A percentile compares a stretch with the other conserved stretches of the same genome.
Evolutionary conservation across 1,140 invertebrate species (phyloP).

Genomic region (Trinorchestia longiramus): DNA sequence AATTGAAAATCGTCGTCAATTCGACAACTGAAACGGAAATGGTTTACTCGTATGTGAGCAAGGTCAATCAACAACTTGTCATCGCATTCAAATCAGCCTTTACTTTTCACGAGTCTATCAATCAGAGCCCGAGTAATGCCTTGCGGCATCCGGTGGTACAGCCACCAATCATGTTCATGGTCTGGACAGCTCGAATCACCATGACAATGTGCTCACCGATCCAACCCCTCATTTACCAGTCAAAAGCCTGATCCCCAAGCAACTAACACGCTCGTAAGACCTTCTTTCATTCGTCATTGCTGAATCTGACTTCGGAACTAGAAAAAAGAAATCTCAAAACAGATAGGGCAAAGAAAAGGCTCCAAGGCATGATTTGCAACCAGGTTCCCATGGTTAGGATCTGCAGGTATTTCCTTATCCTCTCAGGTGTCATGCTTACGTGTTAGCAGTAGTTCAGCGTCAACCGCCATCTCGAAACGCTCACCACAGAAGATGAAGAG

Average conservation of each 20-base stretch:
- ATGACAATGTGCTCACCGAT: neutral
- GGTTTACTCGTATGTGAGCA: neutral
- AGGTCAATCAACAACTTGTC: neutral
- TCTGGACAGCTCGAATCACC: conserved; percentile 10
- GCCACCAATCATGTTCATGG: conserved; percentile 36
- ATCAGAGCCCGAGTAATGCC: neutral
- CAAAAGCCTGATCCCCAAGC: conserved; percentile 16
- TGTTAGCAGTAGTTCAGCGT: neutral
- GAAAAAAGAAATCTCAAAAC: conserved; percentile 12
- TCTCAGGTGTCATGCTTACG: neutral
- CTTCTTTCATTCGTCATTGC: conserved; percentile 8
- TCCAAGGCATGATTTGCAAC: conserved; percentile 7
- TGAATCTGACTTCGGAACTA: neutral
- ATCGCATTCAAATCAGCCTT: neutral
- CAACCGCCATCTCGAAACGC: neutral
- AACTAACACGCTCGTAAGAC: conserved; percentile 43
- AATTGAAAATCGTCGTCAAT: neutral
- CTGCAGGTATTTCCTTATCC: neutral
- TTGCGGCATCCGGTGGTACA: conserved; percentile 12
- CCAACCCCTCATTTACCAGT: conserved; percentile 29
- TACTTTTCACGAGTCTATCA: neutral
- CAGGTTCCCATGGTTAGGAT: neutral
- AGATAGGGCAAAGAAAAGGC: neutral
- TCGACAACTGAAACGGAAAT: neutral
- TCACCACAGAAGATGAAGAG: neutral